These are phyloP conservation scores for Semaprochilodus insignis DNA, from an alignment of 2,797 vertebrate genomes.

Conservation along the genomic window DNA sequence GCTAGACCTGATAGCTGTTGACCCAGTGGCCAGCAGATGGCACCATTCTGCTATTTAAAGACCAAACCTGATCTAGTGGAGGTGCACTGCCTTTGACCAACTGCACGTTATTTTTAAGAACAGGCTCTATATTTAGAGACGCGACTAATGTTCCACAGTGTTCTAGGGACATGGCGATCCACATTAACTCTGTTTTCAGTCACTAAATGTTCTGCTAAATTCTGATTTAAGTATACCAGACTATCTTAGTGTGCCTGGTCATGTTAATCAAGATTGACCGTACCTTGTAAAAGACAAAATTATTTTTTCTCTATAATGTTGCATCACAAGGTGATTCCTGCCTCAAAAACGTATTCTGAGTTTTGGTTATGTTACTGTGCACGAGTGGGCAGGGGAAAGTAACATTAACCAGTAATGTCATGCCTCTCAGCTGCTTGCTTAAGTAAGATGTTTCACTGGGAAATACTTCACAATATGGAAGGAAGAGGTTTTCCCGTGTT, in stretches of 20 bases:
- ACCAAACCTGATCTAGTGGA: too few relatives aligned
- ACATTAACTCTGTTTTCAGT: neutral
- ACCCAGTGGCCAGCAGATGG: slow-evolving; percentile 44
- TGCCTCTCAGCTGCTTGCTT: neutral
- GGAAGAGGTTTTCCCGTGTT: neutral
- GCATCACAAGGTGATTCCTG: neutral
- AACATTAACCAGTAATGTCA: neutral
- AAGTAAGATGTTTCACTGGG: neutral
- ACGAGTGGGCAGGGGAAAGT: neutral
- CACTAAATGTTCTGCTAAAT: neutral
- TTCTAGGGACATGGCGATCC: neutral
- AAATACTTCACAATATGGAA: neutral
- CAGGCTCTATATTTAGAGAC: neutral
- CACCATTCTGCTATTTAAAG: slow-evolving; percentile 28
- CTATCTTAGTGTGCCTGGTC: neutral
- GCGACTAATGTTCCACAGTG: neutral
- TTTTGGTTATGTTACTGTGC: neutral
- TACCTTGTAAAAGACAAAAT: neutral
- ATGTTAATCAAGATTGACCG: neutral
- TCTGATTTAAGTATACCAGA: neutral
- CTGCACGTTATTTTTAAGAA: neutral
- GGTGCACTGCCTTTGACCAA: neutral
- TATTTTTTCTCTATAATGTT: neutral
- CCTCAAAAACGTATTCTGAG: neutral
- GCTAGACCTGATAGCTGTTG: neutral